These are phyloP conservation scores for Remorina albescens DNA, from an alignment of 2,797 vertebrate genomes.

Conservation along the genomic window DNA sequence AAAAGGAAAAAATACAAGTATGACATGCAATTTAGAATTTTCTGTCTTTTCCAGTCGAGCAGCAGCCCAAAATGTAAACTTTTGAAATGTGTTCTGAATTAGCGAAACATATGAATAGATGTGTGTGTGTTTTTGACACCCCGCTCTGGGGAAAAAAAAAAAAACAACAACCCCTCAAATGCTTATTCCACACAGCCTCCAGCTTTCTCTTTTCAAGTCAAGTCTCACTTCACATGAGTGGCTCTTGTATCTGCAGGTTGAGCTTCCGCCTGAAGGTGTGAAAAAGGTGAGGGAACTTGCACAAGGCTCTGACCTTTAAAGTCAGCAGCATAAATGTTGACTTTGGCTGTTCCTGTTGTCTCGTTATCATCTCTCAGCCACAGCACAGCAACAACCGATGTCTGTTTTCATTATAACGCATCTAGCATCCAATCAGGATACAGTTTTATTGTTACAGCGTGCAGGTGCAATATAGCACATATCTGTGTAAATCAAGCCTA, in stretches of 20 bases:
- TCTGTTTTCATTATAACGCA: slow-evolving; percentile 5
- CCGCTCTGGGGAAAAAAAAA: no score
- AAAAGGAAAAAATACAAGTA: slow-evolving; percentile 1
- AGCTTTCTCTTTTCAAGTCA: slow-evolving; percentile 68
- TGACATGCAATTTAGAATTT: slow-evolving; percentile 9
- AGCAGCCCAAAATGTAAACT: slow-evolving; percentile 21
- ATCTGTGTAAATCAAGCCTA: slow-evolving; percentile 65
- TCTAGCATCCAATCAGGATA: slow-evolving; percentile 39
- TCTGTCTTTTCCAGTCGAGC: slow-evolving; percentile 9
- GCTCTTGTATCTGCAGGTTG: slow-evolving; percentile 62
- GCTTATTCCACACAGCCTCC: slow-evolving; percentile 56
- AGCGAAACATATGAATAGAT: slow-evolving; percentile 22
- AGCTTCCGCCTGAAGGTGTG: slow-evolving; percentile 61
- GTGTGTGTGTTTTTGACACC: no score
- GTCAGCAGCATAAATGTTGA: slow-evolving; percentile 71
- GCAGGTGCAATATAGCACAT: slow-evolving; percentile 18
- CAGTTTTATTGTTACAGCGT: slow-evolving; percentile 38
- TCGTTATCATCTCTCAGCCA: slow-evolving; percentile 69
- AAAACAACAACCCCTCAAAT: no score
- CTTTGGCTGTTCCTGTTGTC: slow-evolving; percentile 66
- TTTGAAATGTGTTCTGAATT: slow-evolving; percentile 48
- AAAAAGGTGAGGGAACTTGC: slow-evolving; percentile 65
- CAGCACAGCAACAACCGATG: slow-evolving; percentile 41
- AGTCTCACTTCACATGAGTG: slow-evolving; percentile 78
- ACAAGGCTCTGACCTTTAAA: slow-evolving; percentile 75